A percentile compares a stretch with the other conserved stretches of the same genome.
phyloP scores from a whole-genome alignment of 2,888 invertebrate genomes.

The Apamea crenata region DNA sequence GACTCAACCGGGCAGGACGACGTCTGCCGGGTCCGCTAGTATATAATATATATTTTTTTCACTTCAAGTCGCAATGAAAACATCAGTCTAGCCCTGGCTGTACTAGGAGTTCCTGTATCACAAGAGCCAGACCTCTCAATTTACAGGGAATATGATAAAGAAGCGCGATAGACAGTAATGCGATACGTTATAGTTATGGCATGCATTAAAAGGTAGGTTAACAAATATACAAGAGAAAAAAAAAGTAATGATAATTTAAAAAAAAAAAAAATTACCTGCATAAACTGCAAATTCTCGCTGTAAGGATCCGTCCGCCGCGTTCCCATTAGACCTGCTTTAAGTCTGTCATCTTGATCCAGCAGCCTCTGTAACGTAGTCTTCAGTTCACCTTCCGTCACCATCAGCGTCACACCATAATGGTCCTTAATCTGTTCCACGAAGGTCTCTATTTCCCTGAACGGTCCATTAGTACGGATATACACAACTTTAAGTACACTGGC shows the following conservation, averaged over 20 bases:
- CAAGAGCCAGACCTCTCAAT: not conserved
- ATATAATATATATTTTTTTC: too few species aligned
- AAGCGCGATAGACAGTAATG: too few species aligned
- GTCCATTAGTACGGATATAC: slow-evolving; percentile 94
- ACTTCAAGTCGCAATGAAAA: too few species aligned
- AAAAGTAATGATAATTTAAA: not conserved
- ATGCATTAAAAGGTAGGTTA: too few species aligned
- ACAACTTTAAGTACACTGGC: slow-evolving; percentile 92
- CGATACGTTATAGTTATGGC: too few species aligned
- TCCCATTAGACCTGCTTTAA: slow-evolving; percentile 98
- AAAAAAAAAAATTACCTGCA: slow-evolving; percentile 90
- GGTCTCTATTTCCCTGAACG: slow-evolving; percentile 96
- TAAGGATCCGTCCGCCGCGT: slow-evolving; percentile 96
- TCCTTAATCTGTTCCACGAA: slow-evolving; percentile 94
- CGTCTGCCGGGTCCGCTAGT: too few species aligned
- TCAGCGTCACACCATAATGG: slow-evolving; percentile 94
- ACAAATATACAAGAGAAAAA: too few species aligned
- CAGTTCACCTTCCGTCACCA: slow-evolving; percentile 92
- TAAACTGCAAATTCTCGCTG: slow-evolving; percentile 91
- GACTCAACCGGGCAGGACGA: too few species aligned
- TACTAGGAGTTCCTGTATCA: not conserved
- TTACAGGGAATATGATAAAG: not conserved
- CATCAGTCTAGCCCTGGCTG: not conserved
- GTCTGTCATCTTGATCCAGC: slow-evolving; percentile 88
- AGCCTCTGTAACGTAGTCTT: slow-evolving; percentile 93